phyloP scores from a whole-genome alignment of 2,888 invertebrate genomes.

The Calephelis perditalis region DNA sequence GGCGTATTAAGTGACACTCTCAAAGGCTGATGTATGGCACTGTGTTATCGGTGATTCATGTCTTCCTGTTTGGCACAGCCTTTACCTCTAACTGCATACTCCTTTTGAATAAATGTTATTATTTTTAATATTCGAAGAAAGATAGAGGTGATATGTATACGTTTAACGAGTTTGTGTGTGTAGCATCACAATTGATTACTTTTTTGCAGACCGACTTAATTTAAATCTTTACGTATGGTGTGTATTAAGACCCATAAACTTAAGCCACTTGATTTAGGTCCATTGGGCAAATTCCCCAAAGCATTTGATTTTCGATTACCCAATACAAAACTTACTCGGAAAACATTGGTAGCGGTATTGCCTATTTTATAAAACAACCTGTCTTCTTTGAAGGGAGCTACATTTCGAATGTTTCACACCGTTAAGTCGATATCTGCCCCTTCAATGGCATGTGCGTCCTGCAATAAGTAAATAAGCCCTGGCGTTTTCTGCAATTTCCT shows the following conservation, averaged over 20 bases:
- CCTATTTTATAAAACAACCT: slow-evolving; percentile 48
- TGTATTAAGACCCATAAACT: too few species aligned
- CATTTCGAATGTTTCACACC: slow-evolving; percentile 56
- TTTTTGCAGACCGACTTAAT: too few species aligned
- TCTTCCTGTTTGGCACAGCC: slow-evolving; percentile 35
- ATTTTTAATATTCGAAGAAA: too few species aligned
- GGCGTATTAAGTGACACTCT: slow-evolving; percentile 59
- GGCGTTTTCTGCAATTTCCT: not conserved
- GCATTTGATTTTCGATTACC: too few species aligned
- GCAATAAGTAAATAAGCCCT: slow-evolving; percentile 30
- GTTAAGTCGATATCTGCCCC: slow-evolving; percentile 52
- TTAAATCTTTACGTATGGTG: too few species aligned
- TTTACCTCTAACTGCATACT: slow-evolving; percentile 23
- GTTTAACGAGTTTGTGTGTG: too few species aligned
- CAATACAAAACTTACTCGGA: not conserved
- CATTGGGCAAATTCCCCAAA: too few species aligned
- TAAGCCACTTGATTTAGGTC: too few species aligned
- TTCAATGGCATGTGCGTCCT: slow-evolving; percentile 45
- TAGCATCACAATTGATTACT: too few species aligned
- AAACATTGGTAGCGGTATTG: slow-evolving; percentile 22
- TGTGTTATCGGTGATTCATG: slow-evolving; percentile 51
- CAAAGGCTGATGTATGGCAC: slow-evolving; percentile 53
- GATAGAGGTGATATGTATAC: too few species aligned
- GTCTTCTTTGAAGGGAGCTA: slow-evolving; percentile 52
- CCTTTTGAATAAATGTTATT: too few species aligned